A percentile compares a stretch with the other conserved stretches of the same genome.
phyloP scores from a whole-genome alignment of 2,113 vertebrate species.

The Tragelaphus buxtoni region DNA sequence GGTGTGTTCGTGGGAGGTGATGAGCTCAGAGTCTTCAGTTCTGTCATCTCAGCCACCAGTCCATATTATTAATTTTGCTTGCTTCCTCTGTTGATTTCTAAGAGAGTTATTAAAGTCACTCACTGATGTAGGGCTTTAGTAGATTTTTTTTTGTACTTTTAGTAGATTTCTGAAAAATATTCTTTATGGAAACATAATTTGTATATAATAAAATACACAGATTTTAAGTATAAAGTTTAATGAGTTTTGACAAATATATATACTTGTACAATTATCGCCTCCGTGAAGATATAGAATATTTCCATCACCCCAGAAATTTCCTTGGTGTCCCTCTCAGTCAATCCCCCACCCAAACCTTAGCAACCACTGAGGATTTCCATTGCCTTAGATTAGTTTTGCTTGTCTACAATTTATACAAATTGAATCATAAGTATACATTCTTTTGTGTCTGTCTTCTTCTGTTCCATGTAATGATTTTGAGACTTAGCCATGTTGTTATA shows the following conservation, averaged over 20 bases:
- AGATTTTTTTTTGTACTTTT: not conserved
- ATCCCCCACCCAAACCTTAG: not conserved
- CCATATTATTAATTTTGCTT: not conserved
- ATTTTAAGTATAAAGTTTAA: not conserved
- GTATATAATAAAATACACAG: not conserved
- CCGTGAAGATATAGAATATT: not conserved
- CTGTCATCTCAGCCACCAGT: not conserved
- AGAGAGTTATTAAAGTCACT: constrained; percentile 17
- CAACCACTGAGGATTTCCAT: not conserved
- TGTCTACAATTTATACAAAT: constrained; percentile 1
- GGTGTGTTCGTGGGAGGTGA: not conserved
- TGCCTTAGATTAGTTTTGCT: not conserved
- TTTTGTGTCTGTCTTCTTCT: constrained; percentile 17
- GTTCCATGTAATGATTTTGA: constrained; percentile 1
- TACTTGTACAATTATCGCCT: not conserved
- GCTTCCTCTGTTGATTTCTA: not conserved
- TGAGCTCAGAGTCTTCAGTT: not conserved
- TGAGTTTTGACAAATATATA: not conserved
- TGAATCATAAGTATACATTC: not conserved
- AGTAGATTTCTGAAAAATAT: not conserved
- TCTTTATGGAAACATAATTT: not conserved
- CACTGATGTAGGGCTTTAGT: not conserved
- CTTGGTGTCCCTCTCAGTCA: not conserved
- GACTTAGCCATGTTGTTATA: not conserved
- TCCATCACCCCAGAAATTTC: not conserved